phyloP scores from a whole-genome alignment of 1,140 invertebrate genomes.

The Drosophila ercepeae region DNA sequence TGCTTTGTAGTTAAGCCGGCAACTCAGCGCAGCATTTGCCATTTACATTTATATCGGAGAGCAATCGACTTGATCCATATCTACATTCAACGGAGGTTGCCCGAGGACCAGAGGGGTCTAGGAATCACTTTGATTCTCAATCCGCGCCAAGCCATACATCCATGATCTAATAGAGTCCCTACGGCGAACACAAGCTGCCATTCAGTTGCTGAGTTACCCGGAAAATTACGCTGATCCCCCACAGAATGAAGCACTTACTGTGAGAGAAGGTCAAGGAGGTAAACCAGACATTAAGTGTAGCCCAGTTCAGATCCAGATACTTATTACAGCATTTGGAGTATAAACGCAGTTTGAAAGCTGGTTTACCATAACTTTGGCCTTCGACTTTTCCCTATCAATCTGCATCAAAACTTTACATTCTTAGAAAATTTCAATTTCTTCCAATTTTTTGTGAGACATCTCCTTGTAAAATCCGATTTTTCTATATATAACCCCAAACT shows the following conservation, averaged over 20 bases:
- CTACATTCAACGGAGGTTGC: slow-evolving; percentile 39
- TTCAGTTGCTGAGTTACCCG: neutral
- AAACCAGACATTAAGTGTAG: neutral
- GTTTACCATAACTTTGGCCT: too few relatives aligned
- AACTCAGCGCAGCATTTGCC: slow-evolving; percentile 61
- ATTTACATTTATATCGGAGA: slow-evolving; percentile 64
- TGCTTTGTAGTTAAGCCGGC: slow-evolving; percentile 73
- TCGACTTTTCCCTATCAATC: too few relatives aligned
- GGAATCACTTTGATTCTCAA: slow-evolving; percentile 60
- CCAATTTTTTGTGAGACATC: too few relatives aligned
- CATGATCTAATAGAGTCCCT: neutral
- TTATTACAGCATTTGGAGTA: neutral
- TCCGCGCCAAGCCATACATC: slow-evolving; percentile 6
- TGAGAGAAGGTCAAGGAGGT: slow-evolving; percentile 11
- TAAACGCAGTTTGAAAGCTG: neutral
- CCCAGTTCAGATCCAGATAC: neutral
- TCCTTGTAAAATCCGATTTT: too few relatives aligned
- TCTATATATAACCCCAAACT: too few relatives aligned
- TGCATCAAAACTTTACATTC: too few relatives aligned
- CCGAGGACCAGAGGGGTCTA: slow-evolving; percentile 37
- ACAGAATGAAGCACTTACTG: slow-evolving; percentile 6
- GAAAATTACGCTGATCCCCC: slow-evolving; percentile 11
- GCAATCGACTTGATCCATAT: slow-evolving; percentile 67
- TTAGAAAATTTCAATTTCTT: too few relatives aligned
- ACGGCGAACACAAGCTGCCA: slow-evolving; percentile 16